A percentile compares a stretch with the other conserved stretches of the same genome.
These are phyloP conservation scores for Caretta caretta DNA, from an alignment of 2,113 vertebrate genomes.

Conservation along the genomic window DNA sequence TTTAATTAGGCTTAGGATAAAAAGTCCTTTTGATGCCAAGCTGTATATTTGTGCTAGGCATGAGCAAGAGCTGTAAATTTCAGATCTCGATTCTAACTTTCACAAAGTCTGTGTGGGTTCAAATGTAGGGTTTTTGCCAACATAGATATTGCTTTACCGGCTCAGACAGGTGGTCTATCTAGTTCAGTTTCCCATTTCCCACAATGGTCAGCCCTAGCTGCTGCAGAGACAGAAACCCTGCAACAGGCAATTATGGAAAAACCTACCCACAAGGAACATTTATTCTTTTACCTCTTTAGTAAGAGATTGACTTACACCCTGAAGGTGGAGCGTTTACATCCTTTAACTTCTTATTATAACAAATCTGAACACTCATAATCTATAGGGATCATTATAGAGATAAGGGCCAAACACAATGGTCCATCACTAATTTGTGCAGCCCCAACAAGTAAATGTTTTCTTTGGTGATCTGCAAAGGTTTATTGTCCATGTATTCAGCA, in stretches of 20 bases:
- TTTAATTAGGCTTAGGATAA: background rate
- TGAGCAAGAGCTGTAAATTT: fast-evolving
- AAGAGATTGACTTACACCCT: background rate
- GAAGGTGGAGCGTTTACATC: background rate
- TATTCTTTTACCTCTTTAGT: background rate
- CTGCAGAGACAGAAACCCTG: fast-evolving
- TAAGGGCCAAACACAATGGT: background rate
- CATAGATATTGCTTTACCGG: background rate
- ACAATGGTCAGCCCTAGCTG: background rate
- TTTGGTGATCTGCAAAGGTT: background rate
- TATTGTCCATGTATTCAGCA: background rate
- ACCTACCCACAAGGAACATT: background rate
- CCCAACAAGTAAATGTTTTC: background rate
- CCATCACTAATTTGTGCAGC: background rate
- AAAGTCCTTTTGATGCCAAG: background rate
- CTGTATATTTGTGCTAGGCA: background rate
- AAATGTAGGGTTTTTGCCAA: background rate
- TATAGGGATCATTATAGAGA: background rate
- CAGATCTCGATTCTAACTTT: background rate
- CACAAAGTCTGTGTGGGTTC: background rate
- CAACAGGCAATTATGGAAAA: background rate
- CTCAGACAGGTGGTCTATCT: background rate
- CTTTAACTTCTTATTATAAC: background rate
- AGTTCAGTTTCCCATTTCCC: background rate
- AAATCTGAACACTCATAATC: background rate